Percentiles rank a stretch among this genome's conserved stretches.
These are phyloP conservation scores for Parauchenoglanis ngamensis DNA, from an alignment of 2,797 vertebrate species.

Conservation along the genomic window DNA sequence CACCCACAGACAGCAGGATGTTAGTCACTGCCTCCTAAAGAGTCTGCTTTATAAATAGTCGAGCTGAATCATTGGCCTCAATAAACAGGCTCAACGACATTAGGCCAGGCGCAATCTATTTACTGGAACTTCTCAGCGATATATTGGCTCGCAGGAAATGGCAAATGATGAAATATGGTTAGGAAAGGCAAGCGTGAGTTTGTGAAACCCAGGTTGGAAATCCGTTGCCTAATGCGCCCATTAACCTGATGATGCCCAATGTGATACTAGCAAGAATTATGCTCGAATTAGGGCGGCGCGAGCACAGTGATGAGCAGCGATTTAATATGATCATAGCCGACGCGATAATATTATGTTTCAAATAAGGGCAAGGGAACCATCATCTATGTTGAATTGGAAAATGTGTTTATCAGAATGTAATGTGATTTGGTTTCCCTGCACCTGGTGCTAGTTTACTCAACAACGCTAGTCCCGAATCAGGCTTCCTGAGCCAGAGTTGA, in stretches of 20 bases:
- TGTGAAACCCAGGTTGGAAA: slow-evolving; percentile 67
- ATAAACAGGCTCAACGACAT: slow-evolving; percentile 66
- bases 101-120: slow-evolving; percentile 70
- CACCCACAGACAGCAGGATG: slow-evolving; percentile 42
- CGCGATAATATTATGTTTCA: slow-evolving; percentile 62
- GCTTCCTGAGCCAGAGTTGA: not conserved
- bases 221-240: slow-evolving; percentile 78
- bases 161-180: slow-evolving; percentile 75
- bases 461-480: not conserved
- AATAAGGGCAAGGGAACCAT: slow-evolving; percentile 50
- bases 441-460: slow-evolving; percentile 22
- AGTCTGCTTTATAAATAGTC: slow-evolving; percentile 65
- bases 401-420: slow-evolving; percentile 40
- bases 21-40: slow-evolving; percentile 59
- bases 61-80: slow-evolving; percentile 62
- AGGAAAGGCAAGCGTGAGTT: slow-evolving; percentile 60
- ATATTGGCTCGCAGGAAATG: slow-evolving; percentile 65
- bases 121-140: slow-evolving; percentile 67
- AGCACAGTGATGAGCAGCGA: slow-evolving; percentile 60
- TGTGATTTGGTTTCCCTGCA: slow-evolving; percentile 39
- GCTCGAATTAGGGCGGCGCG: slow-evolving; percentile 69
- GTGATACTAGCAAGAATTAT: slow-evolving; percentile 73
- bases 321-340: slow-evolving; percentile 55
- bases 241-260: slow-evolving; percentile 77
- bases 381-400: slow-evolving; percentile 44